Evolutionary conservation across 2,888 invertebrate species (phyloP), one percentile per base, ranked within the genome.

Genomic region (Abrostola tripartita): DNA sequence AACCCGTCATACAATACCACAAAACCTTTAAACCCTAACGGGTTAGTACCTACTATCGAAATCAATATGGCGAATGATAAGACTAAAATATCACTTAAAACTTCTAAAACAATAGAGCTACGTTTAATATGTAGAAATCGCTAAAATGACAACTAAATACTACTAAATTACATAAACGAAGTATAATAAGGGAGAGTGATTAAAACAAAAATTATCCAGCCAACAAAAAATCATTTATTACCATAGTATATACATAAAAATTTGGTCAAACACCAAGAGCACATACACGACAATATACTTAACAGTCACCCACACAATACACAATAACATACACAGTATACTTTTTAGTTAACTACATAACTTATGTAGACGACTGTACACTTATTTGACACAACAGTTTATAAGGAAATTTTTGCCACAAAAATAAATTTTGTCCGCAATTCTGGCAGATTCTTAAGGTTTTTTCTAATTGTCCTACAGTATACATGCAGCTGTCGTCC

Each of bases 171-270:
- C 41, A 5, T 11, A 41, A 41, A 40, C 9, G 40, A 40, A 9
- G 2, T 12, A 12, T 11, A 7, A 8, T 8, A 0, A 44, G 6
- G 38, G 35, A 54, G 8, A 40, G 0, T 6, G 69, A 82, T 74
- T 77, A 76, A 85, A 83, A 83, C 74, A 57, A 71, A 12, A 40
- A 56, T 47, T 52, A 37, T 62, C 51, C 60, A 68, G 66, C 64
- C 76, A 81, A 77, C 71, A 79, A 82, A 59, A 84, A 81, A 59
- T 82, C 81, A 84, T 90, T 89, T 90, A 90, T 89, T 85, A 74
- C 74, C 85, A 81, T 83, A 74, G 80, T 86, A 86, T 88, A 87
- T 88, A 89, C 85, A 90, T 81, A 84, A 68, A 74, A 80, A 77
- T 83, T 85, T 85, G 80, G 82, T 86, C 77, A 79, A 66, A 75